Base-by-base conservation (phyloP, 1,140 invertebrate species). In the Zaprionus gabonicus region DNA sequence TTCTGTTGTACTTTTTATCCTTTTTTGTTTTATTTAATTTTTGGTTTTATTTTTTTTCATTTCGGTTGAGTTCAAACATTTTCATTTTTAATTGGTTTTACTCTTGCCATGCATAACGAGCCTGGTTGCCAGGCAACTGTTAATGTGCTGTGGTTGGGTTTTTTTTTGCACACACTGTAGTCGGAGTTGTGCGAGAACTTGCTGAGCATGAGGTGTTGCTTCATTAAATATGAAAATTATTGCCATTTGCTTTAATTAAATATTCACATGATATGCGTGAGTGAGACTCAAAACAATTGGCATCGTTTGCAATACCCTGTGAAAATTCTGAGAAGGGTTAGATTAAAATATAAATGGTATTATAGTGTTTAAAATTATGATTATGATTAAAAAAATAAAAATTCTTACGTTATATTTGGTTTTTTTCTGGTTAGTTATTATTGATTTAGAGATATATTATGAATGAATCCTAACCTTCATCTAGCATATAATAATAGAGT, bases 221-320 rank as follows among this genome's bases (percentile, higher is more conserved):
- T 90, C 81, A 88, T 88, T 88, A 90, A 84, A 79, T 84, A 88
- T 88, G 84, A 81, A 88, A 88, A 88, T 90, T 79, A 84, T 79
- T 81, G 75, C 78, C 68, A 84, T 88, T 90, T 73, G 68, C 68
- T 79, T 73, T 70, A 74, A 84, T 88, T 88, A 90, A 90, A 81
- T 90, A 88, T 88, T 79, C 71, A 88, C 81, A 60, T 58, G 13
- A 51, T 65, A 64, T 82, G 65, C 56, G 66, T 49, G 20, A 49
- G 12, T 49, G 20, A 20, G 46, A 1, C 20, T 51, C 46, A 51
- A 51, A 56, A 28, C 5, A 56, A 56, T 28, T 25, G 27, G 15
- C 1, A 25, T 25, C 7, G 15, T 56, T 56, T 17, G n/a, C n/a
- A n/a, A 56, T n/a, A 27, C 27, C 53, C 44, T 67, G 23, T 34